Conservation (phyloP, 2,888 invertebrate species). For the Margaritifera margaritifera region DNA sequence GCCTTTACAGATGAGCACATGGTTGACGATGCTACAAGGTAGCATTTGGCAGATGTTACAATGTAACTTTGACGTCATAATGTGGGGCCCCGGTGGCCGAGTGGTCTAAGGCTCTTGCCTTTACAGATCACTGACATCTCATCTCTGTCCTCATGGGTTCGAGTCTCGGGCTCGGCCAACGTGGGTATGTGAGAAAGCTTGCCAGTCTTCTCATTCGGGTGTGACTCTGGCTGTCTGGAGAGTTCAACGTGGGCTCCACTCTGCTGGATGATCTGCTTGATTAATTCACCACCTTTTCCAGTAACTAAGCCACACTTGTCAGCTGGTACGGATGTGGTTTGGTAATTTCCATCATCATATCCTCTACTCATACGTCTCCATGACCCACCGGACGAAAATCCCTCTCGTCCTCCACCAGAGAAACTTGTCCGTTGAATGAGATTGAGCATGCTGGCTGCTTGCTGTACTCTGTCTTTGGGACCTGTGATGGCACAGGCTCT, state of each 20-base stretch:
- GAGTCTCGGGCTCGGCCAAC: too few relatives aligned
- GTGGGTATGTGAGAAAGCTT: slow-evolving; percentile 93
- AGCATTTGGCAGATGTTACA: too few relatives aligned
- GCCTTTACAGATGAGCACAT: too few relatives aligned
- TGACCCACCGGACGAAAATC: slow-evolving; percentile 44
- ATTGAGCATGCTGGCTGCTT: slow-evolving; percentile 89
- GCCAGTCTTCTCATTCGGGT: slow-evolving; percentile 89
- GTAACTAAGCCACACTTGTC: slow-evolving; percentile 97
- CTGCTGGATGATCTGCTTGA: slow-evolving; percentile 93
- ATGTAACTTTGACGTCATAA: too few relatives aligned
- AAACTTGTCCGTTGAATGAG: slow-evolving; percentile 79
- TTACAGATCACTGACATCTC: too few relatives aligned
- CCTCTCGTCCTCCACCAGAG: slow-evolving; percentile 17
- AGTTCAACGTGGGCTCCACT: slow-evolving; percentile 98
- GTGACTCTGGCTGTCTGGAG: slow-evolving; percentile 87
- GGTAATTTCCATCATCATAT: slow-evolving; percentile 67
- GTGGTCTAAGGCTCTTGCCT: too few relatives aligned
- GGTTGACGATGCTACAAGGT: too few relatives aligned
- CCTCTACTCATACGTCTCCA: slow-evolving; percentile 75
- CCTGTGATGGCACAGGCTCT: slow-evolving; percentile 92
- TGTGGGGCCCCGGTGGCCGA: too few relatives aligned
- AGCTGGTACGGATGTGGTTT: slow-evolving; percentile 92
- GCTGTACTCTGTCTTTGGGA: slow-evolving; percentile 86
- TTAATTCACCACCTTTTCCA: slow-evolving; percentile 97
- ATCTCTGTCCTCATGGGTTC: too few relatives aligned